Conservation (phyloP, 2,113 vertebrate species). For the Labeo catla region DNA sequence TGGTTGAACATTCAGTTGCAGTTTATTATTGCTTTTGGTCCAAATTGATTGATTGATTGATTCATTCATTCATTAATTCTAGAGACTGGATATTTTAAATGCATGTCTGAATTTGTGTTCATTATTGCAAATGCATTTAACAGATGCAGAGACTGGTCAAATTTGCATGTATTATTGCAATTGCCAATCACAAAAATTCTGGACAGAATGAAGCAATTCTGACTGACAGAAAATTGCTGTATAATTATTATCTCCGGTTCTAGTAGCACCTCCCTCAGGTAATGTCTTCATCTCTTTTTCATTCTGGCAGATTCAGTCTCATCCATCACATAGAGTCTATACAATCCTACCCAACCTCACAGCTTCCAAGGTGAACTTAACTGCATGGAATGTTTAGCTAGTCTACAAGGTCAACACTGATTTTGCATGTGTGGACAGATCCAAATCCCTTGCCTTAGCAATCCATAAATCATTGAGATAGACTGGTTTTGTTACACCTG, state of each 20-base stretch:
- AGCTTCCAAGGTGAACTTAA: slow-evolving; percentile 24
- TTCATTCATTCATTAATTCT: no score
- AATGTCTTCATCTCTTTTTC: not conserved
- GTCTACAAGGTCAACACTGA: slow-evolving; percentile 28
- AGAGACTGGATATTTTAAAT: no score
- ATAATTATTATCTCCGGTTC: not conserved
- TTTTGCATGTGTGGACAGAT: not conserved
- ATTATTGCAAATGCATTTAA: no score
- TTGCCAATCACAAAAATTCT: not conserved
- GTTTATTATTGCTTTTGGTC: not conserved
- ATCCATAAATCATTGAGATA: slow-evolving; percentile 29
- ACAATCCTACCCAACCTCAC: slow-evolving; percentile 14
- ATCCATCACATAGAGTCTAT: slow-evolving; percentile 7
- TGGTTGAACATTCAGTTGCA: not conserved
- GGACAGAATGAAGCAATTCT: not conserved
- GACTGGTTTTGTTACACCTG: not conserved
- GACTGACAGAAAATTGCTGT: not conserved
- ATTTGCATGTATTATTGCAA: no score
- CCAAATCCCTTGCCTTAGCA: not conserved
- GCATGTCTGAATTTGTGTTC: no score
- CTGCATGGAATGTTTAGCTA: slow-evolving; percentile 29
- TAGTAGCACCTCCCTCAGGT: not conserved
- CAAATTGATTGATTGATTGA: not conserved
- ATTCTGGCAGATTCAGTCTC: not conserved
- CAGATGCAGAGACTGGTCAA: not conserved